A percentile compares a stretch with the other conserved stretches of the same genome.
Evolutionary conservation across 2,797 vertebrate genomes (phyloP).

Genomic region (Etheostoma perlongum): DNA sequence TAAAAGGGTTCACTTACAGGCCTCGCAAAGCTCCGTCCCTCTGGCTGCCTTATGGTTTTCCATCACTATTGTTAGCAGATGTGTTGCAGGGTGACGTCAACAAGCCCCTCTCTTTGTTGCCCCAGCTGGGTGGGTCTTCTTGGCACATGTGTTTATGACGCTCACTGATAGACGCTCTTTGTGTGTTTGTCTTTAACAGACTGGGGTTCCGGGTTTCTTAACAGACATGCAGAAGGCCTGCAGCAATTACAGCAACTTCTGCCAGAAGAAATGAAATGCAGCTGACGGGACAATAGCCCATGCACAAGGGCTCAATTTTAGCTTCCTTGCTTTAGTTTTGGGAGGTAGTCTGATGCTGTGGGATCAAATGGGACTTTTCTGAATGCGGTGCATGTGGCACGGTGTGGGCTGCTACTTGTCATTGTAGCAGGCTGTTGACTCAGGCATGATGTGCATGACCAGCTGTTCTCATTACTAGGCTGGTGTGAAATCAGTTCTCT

Average conservation of each 20-base stretch:
- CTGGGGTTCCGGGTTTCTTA: slow-evolving; percentile 89
- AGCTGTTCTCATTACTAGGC: slow-evolving; percentile 15
- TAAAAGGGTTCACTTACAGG: slow-evolving; percentile 19
- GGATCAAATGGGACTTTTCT: neutral
- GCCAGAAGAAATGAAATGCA: slow-evolving; percentile 74
- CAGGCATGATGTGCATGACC: slow-evolving; percentile 54
- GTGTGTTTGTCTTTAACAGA: slow-evolving; percentile 77
- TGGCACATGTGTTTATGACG: slow-evolving; percentile 14
- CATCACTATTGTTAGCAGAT: slow-evolving; percentile 59
- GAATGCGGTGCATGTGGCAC: neutral
- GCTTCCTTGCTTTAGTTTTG: neutral
- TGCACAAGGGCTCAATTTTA: neutral
- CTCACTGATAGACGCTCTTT: slow-evolving; percentile 49
- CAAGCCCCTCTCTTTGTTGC: slow-evolving; percentile 16
- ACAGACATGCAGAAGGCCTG: slow-evolving; percentile 90
- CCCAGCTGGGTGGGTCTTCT: slow-evolving; percentile 45
- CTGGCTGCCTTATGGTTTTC: slow-evolving; percentile 28
- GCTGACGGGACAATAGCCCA: neutral
- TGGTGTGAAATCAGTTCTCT: slow-evolving; percentile 33
- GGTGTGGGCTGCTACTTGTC: slow-evolving; percentile 21
- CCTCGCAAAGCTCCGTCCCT: neutral
- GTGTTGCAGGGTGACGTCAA: slow-evolving; percentile 53
- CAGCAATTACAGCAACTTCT: slow-evolving; percentile 78
- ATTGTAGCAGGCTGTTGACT: slow-evolving; percentile 34
- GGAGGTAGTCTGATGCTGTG: neutral